Base-by-base conservation (phyloP, 2,113 vertebrate genomes). In the Phyllostomus hastatus region DNA sequence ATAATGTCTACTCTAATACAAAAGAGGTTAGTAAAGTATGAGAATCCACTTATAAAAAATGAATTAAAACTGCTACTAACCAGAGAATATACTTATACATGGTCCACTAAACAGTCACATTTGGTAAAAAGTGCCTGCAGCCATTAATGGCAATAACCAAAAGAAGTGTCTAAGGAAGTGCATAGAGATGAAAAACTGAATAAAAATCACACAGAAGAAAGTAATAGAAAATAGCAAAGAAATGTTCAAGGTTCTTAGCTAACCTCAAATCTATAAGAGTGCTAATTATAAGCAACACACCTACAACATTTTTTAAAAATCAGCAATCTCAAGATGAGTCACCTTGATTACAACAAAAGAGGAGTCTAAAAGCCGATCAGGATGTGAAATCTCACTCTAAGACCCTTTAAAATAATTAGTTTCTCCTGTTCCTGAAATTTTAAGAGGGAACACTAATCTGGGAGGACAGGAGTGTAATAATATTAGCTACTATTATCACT, bases 271-370 rank as follows among this genome's bases (percentile, higher is more conserved):
- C 95, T 95, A 6, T 22, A 87, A 83, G 35, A 81, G 94, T 94
- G 95, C 95, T 95, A 96, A 98, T 98, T 97, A 98, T 91, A 98
- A 98, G 98, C 97, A 94, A 84, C 79, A 97, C 61, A 46, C 97
- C 97, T 97, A 92, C 96, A 87, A 93, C 5, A 93, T 96, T 1
- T 1, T 10, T 73, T 97, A 96, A 97, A 95, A 76, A 93, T 38
- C 88, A 89, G 95, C 88, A 91, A 88, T 96, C 93, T 96, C 91
- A 81, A 87, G 95, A 96, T 88, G 86, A 98, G 97, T 97, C 98
- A 97, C 85, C 79, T 98, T 98, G 98, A 97, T 96, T 72, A 96
- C 88, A 96, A 97, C 91, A 96, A 96, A 96, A 97, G 97, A 95
- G 69, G 90, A 94, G 69, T 84, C 95, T 96, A 94, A 94, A 82